Evolutionary conservation across 2,113 vertebrate genomes (phyloP).

Genomic region (Oreotragus oreotragus): DNA sequence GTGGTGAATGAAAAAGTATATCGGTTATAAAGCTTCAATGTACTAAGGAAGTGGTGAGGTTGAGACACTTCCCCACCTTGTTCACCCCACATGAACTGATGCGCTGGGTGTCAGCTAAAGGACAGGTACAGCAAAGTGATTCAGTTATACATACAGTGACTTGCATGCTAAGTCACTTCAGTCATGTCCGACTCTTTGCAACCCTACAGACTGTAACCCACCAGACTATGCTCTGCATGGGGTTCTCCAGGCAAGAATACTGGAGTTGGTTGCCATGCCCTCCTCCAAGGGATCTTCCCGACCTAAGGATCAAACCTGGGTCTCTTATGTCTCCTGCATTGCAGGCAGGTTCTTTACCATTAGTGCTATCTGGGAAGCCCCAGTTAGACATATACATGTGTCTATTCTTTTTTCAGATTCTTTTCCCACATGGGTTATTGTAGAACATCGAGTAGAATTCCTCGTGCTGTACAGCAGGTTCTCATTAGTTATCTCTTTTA

Average conservation of each 20-base stretch:
- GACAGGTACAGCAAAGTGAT: not conserved
- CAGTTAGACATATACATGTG: not conserved
- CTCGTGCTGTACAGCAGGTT: not conserved
- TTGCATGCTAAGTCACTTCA: not conserved
- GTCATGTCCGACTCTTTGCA: not conserved
- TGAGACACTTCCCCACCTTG: not conserved
- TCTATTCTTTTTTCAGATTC: not conserved
- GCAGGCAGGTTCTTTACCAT: not conserved
- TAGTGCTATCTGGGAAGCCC: not conserved
- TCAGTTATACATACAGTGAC: not conserved
- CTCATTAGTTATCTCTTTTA: not conserved
- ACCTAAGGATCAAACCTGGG: not conserved
- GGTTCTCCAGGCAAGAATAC: not conserved
- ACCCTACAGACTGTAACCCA: not conserved
- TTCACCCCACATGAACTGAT: not conserved
- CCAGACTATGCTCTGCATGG: not conserved
- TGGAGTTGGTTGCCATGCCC: not conserved
- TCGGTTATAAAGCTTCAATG: not conserved
- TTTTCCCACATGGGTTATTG: not conserved
- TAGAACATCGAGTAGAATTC: not conserved
- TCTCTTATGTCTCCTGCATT: not conserved
- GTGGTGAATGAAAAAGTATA: not conserved
- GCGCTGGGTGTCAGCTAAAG: not conserved
- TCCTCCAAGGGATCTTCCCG: not conserved
- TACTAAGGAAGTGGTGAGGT: not conserved